Percentiles rank a stretch among this genome's conserved stretches.
These are phyloP conservation scores for Oscheius onirici DNA, from an alignment of 2,888 invertebrate genomes.

Conservation along the genomic window DNA sequence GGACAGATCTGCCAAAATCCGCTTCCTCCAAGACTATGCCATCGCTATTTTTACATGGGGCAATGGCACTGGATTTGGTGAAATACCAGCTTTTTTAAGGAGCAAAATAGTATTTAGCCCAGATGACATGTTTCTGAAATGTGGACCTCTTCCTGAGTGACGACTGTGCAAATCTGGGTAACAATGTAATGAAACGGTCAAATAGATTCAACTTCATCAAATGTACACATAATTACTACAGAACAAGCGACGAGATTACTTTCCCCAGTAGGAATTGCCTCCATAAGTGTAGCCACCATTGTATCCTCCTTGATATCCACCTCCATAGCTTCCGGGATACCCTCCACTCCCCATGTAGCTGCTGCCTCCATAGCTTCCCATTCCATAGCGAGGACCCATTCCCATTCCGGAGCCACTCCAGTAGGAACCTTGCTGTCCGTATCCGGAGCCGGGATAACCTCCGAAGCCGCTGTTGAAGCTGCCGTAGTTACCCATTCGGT, in stretches of 20 bases:
- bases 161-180: too few relatives aligned
- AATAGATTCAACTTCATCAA: too few relatives aligned
- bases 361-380: background rate
- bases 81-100: too few relatives aligned
- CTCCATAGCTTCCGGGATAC: background rate
- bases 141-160: too few relatives aligned
- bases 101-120: background rate
- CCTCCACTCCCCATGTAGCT: background rate
- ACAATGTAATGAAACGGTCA: too few relatives aligned
- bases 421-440: background rate
- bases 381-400: background rate
- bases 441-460: background rate
- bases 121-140: background rate
- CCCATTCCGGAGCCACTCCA: background rate
- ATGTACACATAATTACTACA: too few relatives aligned
- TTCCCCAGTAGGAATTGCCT: constrained; percentile 2
- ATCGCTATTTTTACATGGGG: too few relatives aligned
- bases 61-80: too few relatives aligned
- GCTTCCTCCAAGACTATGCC: too few relatives aligned
- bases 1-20: too few relatives aligned
- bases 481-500: constrained; percentile 8
- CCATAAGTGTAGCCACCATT: constrained; percentile 5
- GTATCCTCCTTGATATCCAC: background rate
- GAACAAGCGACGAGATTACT: background rate
- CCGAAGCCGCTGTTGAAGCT: constrained; percentile 21